A percentile compares a stretch with the other conserved stretches of the same genome.
Evolutionary conservation across 2,888 invertebrate species (phyloP).

Genomic region (Flabesymbios commensalis): DNA sequence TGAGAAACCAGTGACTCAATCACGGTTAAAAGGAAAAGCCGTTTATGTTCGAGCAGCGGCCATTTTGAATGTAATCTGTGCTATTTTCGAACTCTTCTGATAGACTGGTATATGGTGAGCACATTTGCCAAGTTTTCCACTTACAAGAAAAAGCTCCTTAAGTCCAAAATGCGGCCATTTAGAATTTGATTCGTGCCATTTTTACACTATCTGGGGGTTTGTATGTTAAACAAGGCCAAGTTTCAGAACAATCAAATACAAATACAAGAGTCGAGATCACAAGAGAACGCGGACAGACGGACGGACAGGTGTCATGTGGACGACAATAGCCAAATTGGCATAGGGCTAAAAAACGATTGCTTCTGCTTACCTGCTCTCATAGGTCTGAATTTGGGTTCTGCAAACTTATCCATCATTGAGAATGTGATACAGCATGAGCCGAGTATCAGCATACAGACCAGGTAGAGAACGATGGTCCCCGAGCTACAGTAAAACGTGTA

Average conservation of each 20-base stretch:
- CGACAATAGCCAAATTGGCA: neutral
- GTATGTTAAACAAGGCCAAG: too few species aligned
- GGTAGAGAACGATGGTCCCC: constrained; percentile 87
- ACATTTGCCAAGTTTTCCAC: too few species aligned
- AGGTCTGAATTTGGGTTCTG: constrained; percentile 87
- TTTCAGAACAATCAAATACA: neutral
- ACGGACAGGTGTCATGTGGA: neutral
- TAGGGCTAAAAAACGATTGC: neutral
- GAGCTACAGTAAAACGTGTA: constrained; percentile 99
- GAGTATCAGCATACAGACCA: constrained; percentile 87
- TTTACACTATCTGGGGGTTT: too few species aligned
- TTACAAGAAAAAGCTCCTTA: too few species aligned
- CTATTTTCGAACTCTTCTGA: too few species aligned
- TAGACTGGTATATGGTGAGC: too few species aligned
- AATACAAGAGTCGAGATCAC: neutral
- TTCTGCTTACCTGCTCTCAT: constrained; percentile 78
- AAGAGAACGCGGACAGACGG: neutral
- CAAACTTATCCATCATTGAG: constrained; percentile 96
- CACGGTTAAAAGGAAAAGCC: too few species aligned
- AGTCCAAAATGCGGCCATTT: too few species aligned
- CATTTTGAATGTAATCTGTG: too few species aligned
- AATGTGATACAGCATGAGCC: constrained; percentile 90
- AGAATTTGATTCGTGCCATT: too few species aligned
- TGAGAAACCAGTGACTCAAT: too few species aligned
- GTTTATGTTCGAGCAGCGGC: too few species aligned